Conservation (phyloP, 2,113 vertebrate genomes). For the Cryptotis parvus region DNA sequence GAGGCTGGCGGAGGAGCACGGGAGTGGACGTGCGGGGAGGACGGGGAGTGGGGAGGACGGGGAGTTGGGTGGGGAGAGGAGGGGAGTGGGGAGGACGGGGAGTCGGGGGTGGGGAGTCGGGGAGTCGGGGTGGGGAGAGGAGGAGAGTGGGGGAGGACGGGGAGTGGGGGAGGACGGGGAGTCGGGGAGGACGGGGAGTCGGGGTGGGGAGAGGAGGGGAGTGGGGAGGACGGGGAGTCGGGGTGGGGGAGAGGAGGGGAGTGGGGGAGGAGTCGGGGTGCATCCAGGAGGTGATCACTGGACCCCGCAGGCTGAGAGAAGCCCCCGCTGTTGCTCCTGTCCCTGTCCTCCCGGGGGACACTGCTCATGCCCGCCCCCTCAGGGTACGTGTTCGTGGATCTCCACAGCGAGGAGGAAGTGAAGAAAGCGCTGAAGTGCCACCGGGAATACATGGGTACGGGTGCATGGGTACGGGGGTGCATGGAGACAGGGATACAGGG, state of each 20-base stretch:
- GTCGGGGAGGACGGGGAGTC: rapidly evolving
- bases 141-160: neutral
- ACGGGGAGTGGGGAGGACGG: rapidly evolving
- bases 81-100: rapidly evolving
- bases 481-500: too few relatives aligned
- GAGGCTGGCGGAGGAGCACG: neutral
- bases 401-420: conserved; percentile 92
- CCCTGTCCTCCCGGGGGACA: neutral
- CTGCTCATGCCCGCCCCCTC: conserved; percentile 48
- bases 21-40: rapidly evolving
- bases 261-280: too few relatives aligned
- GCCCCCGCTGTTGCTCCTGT: too few relatives aligned
- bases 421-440: conserved; percentile 93
- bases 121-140: too few relatives aligned
- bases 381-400: conserved; percentile 96
- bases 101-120: neutral
- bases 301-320: too few relatives aligned
- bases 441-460: conserved; percentile 95
- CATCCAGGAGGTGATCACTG: too few relatives aligned
- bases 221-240: neutral
- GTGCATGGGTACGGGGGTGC: too few relatives aligned
- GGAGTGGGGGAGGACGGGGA: rapidly evolving
- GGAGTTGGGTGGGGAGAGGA: neutral
- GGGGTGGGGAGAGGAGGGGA: too few relatives aligned
- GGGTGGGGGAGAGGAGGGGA: neutral